Percentiles rank a stretch among this genome's conserved stretches.
Conservation (phyloP, 1,140 invertebrate genomes). For the Steinernema khuongi region DNA sequence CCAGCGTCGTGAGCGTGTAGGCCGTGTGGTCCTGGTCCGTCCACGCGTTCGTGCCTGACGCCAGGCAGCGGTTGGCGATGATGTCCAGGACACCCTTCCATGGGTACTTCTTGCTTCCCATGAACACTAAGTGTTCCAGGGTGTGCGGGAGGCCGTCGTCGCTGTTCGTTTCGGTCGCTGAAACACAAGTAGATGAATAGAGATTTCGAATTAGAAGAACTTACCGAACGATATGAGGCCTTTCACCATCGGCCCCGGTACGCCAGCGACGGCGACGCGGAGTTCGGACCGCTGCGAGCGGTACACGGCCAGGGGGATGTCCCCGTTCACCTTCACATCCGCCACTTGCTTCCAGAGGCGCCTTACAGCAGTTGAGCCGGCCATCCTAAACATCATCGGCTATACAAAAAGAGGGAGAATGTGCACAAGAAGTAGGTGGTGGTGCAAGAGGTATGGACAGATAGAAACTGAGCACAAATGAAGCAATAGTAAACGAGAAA, state of each 20-base stretch:
- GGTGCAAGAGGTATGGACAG: neutral
- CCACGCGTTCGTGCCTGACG: conserved; percentile 82
- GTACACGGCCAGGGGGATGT: conserved; percentile 74
- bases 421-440: neutral
- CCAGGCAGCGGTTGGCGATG: conserved; percentile 78
- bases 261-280: conserved; percentile 73
- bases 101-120: conserved; percentile 81
- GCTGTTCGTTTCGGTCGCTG: conserved; percentile 81
- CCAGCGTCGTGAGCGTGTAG: conserved; percentile 80
- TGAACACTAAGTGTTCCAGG: conserved; percentile 81
- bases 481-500: neutral
- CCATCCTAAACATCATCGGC: conserved; percentile 23
- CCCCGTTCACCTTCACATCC: conserved; percentile 39
- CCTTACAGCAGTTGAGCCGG: conserved; percentile 17
- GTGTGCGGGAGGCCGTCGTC: conserved; percentile 88
- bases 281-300: conserved; percentile 73
- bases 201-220: conserved; percentile 34
- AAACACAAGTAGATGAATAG: conserved; percentile 41
- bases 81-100: conserved; percentile 77
- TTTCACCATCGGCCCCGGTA: conserved; percentile 77
- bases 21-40: conserved; percentile 77
- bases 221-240: conserved; percentile 79
- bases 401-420: conserved; percentile 19
- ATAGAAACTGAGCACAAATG: conserved; percentile 12
- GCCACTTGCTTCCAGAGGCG: conserved; percentile 31